Percentiles rank a stretch among this genome's conserved stretches.
These are phyloP conservation scores for Karalla daura DNA, from an alignment of 2,797 vertebrate species.

Conservation along the genomic window DNA sequence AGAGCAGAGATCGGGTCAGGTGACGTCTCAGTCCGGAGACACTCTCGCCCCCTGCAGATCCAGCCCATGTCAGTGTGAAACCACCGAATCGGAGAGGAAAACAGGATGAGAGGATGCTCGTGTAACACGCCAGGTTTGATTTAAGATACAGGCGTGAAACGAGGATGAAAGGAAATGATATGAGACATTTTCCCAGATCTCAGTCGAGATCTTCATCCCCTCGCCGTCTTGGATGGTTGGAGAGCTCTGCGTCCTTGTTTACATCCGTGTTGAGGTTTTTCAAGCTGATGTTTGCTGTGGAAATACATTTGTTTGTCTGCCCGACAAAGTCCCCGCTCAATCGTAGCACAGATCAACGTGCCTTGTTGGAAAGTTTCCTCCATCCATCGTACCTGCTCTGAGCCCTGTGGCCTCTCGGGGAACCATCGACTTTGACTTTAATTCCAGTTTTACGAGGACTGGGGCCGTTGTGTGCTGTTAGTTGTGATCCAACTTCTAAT, in stretches of 20 bases:
- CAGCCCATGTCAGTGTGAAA: constrained; percentile 5
- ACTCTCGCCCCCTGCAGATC: constrained; percentile 31
- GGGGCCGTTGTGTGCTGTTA: neutral
- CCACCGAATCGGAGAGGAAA: neutral
- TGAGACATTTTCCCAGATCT: neutral
- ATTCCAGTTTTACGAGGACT: neutral
- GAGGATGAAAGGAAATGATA: neutral
- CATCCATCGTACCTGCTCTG: too few relatives aligned
- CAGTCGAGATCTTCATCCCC: neutral
- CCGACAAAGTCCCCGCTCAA: neutral
- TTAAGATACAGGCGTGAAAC: neutral
- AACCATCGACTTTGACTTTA: neutral
- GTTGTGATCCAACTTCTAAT: constrained; percentile 4
- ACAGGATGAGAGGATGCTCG: neutral
- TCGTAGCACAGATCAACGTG: neutral
- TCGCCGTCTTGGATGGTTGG: neutral
- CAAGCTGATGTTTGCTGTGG: neutral
- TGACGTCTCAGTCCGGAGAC: neutral
- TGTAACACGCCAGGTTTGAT: neutral
- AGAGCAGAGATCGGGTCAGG: constrained; percentile 13
- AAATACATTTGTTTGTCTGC: neutral
- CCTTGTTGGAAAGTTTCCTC: too few relatives aligned
- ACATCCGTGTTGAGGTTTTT: neutral
- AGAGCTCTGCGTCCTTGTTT: neutral
- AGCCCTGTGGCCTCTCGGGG: neutral